Evolutionary conservation across 2,888 invertebrate genomes (phyloP).

Genomic region (Rotaria macrura): DNA sequence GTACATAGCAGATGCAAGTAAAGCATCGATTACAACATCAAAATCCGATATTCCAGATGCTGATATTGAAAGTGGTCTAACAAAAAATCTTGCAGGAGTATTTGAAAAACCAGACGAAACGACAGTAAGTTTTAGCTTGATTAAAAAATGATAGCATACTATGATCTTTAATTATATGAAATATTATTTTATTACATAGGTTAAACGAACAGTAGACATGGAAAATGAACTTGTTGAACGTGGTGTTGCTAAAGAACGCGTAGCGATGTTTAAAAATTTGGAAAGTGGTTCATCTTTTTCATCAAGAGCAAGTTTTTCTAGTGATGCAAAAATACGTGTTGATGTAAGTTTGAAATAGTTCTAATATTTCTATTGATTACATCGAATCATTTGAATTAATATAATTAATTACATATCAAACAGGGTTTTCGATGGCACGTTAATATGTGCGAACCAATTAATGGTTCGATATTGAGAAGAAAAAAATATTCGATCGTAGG

Average conservation of each 20-base stretch:
- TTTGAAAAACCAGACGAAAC: background rate
- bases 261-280: conserved; percentile 33
- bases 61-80: background rate
- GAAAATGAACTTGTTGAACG: background rate
- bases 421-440: conserved; percentile 17
- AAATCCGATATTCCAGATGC: background rate
- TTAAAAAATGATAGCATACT: background rate
- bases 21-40: background rate
- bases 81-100: background rate
- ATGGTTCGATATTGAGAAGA: background rate
- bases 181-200: background rate
- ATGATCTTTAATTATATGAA: too few species aligned
- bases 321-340: background rate
- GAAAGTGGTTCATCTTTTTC: background rate
- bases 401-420: too few species aligned
- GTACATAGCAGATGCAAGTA: background rate
- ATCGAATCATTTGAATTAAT: too few species aligned
- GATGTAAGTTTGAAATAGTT: background rate
- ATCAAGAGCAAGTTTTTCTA: background rate
- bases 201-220: conserved; percentile 16
- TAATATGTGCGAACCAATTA: background rate
- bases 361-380: background rate
- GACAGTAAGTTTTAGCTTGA: background rate
- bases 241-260: conserved; percentile 33
- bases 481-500: background rate